A percentile compares a stretch with the other conserved stretches of the same genome.
Evolutionary conservation across 2,113 vertebrate species (phyloP).

Genomic region (Psittacus erithacus): DNA sequence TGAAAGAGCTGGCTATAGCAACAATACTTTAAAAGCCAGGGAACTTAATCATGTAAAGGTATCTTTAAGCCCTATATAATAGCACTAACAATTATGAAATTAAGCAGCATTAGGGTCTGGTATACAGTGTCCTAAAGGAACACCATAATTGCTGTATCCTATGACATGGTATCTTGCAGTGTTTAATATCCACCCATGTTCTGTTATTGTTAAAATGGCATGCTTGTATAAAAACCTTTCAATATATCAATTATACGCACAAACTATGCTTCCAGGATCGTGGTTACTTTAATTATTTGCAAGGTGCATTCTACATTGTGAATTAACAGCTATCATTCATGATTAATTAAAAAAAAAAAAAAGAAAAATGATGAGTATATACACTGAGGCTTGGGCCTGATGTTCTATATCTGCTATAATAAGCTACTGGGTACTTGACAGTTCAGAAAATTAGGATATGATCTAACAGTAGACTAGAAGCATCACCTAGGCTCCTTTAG

Average conservation of each 20-base stretch:
- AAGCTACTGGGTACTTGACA: neutral
- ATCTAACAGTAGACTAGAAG: neutral
- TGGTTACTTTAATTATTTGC: neutral
- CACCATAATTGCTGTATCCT: neutral
- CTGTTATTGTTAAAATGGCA: neutral
- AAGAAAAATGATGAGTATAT: neutral
- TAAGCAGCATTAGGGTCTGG: neutral
- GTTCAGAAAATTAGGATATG: neutral
- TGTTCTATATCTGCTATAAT: neutral
- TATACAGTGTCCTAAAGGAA: neutral
- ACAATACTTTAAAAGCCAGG: conserved; percentile 28
- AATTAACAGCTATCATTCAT: neutral
- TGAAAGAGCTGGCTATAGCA: conserved; percentile 29
- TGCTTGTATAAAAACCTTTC: neutral
- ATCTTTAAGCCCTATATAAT: conserved; percentile 21
- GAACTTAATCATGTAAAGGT: conserved; percentile 46
- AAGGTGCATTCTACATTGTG: neutral
- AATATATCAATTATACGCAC: neutral
- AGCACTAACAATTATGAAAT: neutral
- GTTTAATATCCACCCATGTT: neutral
- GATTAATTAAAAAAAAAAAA: neutral
- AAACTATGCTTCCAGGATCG: neutral
- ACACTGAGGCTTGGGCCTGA: neutral
- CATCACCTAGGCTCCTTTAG: neutral
- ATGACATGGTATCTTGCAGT: neutral